Evolutionary conservation across 2,888 invertebrate genomes (phyloP).

Genomic region (Heliconius aoede): DNA sequence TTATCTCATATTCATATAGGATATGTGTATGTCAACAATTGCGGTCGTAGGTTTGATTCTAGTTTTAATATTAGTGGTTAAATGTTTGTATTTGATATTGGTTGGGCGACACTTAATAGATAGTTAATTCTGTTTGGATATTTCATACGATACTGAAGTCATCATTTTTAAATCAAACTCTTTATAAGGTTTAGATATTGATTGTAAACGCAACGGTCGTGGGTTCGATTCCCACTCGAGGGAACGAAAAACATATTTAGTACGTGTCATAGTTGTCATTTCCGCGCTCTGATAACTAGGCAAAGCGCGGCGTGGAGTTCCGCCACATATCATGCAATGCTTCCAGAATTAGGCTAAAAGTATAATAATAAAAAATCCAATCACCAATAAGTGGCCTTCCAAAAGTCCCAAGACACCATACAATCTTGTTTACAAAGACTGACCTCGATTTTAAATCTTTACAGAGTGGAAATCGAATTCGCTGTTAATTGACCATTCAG

Average conservation of each 20-base stretch:
- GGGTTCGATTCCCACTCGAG: neutral
- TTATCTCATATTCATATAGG: neutral
- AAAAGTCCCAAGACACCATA: constrained; percentile 3
- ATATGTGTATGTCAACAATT: neutral
- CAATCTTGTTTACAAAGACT: constrained; percentile 11
- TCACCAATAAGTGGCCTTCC: neutral
- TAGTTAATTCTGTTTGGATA: neutral
- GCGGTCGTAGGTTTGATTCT: neutral
- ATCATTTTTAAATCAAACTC: neutral
- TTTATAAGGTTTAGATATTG: neutral
- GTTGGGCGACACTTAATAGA: neutral
- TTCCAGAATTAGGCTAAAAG: neutral
- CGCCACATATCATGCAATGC: neutral
- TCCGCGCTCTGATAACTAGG: neutral
- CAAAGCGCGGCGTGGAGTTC: neutral
- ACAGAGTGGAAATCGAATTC: constrained; percentile 12
- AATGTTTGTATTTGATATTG: neutral
- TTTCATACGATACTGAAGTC: neutral
- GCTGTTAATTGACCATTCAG: constrained; percentile 24
- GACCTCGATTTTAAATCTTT: constrained; percentile 12
- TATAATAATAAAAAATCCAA: neutral
- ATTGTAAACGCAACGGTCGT: neutral
- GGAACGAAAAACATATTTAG: neutral
- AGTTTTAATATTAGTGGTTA: neutral
- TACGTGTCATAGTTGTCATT: too few relatives aligned